Conservation (phyloP, 2,113 vertebrate genomes). For the Oenanthe melanoleuca region DNA sequence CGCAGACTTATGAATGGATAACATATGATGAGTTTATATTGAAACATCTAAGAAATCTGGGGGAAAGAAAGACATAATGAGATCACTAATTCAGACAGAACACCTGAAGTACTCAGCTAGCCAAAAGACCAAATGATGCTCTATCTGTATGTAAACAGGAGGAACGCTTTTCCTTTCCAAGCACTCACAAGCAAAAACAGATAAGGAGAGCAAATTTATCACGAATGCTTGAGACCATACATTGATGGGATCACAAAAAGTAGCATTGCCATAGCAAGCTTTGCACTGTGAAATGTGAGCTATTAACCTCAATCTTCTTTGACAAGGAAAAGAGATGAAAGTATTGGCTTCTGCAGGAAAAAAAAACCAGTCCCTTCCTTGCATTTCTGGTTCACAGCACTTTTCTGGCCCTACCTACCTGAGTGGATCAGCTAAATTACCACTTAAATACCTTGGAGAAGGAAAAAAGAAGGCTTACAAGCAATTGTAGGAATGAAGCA, state of each 20-base stretch:
- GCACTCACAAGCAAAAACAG: background rate
- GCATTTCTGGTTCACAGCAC: background rate
- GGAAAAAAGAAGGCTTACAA: background rate
- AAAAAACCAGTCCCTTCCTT: background rate
- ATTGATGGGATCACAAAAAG: background rate
- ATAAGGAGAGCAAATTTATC: background rate
- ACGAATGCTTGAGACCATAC: background rate
- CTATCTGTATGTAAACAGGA: background rate
- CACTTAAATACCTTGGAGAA: background rate
- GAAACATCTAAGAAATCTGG: background rate
- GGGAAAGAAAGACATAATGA: background rate
- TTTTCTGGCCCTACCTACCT: background rate
- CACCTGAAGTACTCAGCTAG: background rate
- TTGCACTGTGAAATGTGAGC: background rate
- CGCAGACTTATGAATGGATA: background rate
- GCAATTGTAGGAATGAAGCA: background rate
- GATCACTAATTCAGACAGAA: background rate
- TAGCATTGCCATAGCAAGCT: background rate
- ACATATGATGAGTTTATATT: fast-evolving
- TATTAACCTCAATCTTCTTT: background rate
- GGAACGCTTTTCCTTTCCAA: background rate
- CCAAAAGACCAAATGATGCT: background rate
- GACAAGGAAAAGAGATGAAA: background rate
- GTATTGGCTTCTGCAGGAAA: background rate
- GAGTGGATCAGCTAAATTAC: background rate